Base-by-base conservation (phyloP, 1,140 invertebrate species). In the Brachystomella parvula region DNA sequence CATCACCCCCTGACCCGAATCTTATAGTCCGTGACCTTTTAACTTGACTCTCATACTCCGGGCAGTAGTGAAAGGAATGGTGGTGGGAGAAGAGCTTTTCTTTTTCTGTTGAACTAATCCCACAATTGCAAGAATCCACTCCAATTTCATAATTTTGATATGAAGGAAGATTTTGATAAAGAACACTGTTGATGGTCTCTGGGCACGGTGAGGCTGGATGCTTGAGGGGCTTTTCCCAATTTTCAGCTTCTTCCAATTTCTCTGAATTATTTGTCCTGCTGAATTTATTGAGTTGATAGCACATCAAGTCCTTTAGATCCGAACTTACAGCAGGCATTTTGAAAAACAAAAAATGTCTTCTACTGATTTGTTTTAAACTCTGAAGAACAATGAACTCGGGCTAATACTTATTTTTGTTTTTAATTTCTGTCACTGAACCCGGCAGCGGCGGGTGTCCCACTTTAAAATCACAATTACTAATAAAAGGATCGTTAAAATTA, bases 1-100 rank as follows among this genome's bases (percentile, higher is more conserved):
- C 35, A 49, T 65, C 64, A 6, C 64, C 64, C 21, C 64, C 64
- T 15, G 64, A 62, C 2, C 56, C 60, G 29, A 65, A 60, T 33
- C 26, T 31, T 2, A 65, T 24, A 1, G 64, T 65, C 21, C 64
- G 28, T 44, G 64, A 65, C 33, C 57, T 65, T 35, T 65, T 65
- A 9, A 29, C 31, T 28, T 32, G 58, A 26, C 28, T 44, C 33
- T 65, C 64, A 61, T 53, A 65, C 28, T 65, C 64, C 2, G 56
- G 28, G 30, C 64, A 65, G 33, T 60, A 60, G 32, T 62, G 49
- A 26, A 53, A 53, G 49, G 49, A 53, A 24, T 53, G 49, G 21
- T 24, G 49, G 24, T 53, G 49, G 49, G 39, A 44, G 9, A 44
- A n/a, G 39, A 44, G 9, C 39, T n/a, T 9, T n/a, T 44, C n/a